Percentiles rank a stretch among this genome's conserved stretches.
Conservation (phyloP, 1,140 invertebrate genomes). For the Euwallacea similis region DNA sequence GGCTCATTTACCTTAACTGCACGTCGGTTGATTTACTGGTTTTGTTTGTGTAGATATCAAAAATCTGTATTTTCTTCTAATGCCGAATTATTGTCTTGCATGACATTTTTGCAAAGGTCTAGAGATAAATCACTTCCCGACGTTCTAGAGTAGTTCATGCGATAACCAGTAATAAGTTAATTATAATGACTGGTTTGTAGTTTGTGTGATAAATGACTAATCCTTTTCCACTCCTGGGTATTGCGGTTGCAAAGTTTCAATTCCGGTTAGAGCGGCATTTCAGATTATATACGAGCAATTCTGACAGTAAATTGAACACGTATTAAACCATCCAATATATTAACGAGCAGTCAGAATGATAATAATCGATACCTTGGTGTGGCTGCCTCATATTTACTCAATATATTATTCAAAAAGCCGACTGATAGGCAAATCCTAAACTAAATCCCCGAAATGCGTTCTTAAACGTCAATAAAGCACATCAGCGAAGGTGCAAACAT, state of each 20-base stretch:
- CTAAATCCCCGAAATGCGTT: too few relatives aligned
- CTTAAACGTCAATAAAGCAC: too few relatives aligned
- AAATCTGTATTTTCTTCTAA: too few relatives aligned
- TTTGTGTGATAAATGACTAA: constrained; percentile 9
- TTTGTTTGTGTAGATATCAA: too few relatives aligned
- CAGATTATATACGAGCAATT: constrained; percentile 3
- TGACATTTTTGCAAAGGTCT: too few relatives aligned
- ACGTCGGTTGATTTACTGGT: too few relatives aligned
- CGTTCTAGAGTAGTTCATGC: not conserved
- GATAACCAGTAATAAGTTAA: constrained; percentile 10
- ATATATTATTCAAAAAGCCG: too few relatives aligned
- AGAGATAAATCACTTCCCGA: too few relatives aligned
- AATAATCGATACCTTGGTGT: not conserved
- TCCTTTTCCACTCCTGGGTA: constrained; percentile 6
- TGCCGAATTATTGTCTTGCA: too few relatives aligned
- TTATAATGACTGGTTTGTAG: constrained; percentile 5
- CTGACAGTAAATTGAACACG: constrained; percentile 6
- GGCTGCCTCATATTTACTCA: not conserved
- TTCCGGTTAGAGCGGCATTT: not conserved
- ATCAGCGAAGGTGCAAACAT: not conserved
- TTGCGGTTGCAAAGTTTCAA: constrained; percentile 4
- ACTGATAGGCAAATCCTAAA: too few relatives aligned
- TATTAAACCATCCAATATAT: not conserved
- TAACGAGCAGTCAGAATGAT: not conserved
- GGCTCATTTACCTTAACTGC: too few relatives aligned